Conservation (phyloP, 2,113 vertebrate species). For the Ahaetulla prasina region DNA sequence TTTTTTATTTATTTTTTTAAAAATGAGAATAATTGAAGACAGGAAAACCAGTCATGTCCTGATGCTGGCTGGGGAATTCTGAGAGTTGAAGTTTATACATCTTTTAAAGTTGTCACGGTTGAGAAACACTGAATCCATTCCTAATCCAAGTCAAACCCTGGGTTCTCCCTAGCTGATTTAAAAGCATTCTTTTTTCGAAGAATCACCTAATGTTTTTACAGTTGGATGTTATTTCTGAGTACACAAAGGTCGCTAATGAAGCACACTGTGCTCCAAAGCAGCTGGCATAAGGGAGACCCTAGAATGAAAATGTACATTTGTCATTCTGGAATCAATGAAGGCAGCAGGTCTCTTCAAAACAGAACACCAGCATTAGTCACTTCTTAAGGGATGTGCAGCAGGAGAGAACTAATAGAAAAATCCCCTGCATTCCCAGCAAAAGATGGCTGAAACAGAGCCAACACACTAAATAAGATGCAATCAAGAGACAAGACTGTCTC, state of each 20-base stretch:
- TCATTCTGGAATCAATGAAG: neutral
- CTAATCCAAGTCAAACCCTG: slow-evolving; percentile 21
- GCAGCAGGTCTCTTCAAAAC: neutral
- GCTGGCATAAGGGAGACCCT: slow-evolving; percentile 25
- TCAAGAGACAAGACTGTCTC: neutral
- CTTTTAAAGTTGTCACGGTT: neutral
- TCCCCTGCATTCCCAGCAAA: neutral
- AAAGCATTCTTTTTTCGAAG: slow-evolving; percentile 36
- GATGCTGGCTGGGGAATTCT: neutral
- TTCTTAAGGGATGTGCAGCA: neutral
- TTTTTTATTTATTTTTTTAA: neutral
- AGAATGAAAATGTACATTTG: neutral
- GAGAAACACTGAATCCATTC: neutral
- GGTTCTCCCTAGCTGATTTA: slow-evolving; percentile 21
- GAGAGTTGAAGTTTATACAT: neutral
- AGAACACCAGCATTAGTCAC: neutral
- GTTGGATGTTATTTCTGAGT: slow-evolving; percentile 31
- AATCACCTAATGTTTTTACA: slow-evolving; percentile 28
- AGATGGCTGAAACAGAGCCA: neutral
- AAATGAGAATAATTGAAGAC: neutral
- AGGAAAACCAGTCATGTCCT: neutral
- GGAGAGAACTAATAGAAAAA: neutral
- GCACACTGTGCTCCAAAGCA: slow-evolving; percentile 23
- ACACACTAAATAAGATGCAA: neutral
- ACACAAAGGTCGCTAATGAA: slow-evolving; percentile 53